Conservation (phyloP, 2,113 vertebrate genomes). For the Isurus oxyrinchus region DNA sequence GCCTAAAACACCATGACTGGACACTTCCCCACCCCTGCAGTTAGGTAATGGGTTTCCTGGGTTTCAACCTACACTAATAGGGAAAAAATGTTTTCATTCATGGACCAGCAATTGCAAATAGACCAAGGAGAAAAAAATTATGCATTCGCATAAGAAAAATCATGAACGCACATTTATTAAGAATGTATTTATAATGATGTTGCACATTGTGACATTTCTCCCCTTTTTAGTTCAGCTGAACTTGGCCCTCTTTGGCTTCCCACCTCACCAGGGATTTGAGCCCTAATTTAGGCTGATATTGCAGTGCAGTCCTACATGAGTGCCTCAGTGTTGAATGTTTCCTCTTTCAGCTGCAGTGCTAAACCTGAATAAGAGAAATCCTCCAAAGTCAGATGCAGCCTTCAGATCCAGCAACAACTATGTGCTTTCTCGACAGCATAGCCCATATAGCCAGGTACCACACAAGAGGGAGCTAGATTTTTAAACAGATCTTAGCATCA, state of each 20-base stretch:
- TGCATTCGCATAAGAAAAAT: background rate
- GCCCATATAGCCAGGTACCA: background rate
- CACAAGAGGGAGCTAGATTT: background rate
- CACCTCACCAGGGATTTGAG: background rate
- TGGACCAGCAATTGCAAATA: background rate
- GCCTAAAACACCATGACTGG: background rate
- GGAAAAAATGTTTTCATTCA: background rate
- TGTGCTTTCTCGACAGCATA: background rate
- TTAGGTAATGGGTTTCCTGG: background rate
- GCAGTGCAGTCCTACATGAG: background rate
- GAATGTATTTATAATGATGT: background rate
- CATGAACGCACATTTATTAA: background rate
- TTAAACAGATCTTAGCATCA: background rate
- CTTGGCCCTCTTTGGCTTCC: background rate
- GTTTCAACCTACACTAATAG: background rate
- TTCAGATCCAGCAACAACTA: background rate
- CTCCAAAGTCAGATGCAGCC: background rate
- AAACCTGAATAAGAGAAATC: background rate
- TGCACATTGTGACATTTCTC: background rate
- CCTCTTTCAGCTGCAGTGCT: background rate
- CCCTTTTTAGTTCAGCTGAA: background rate
- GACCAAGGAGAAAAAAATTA: background rate
- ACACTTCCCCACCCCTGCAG: background rate
- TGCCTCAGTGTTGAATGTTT: background rate
- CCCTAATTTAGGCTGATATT: background rate